These are phyloP conservation scores for Lithophane socia DNA, from an alignment of 2,888 invertebrate species.

Conservation along the genomic window DNA sequence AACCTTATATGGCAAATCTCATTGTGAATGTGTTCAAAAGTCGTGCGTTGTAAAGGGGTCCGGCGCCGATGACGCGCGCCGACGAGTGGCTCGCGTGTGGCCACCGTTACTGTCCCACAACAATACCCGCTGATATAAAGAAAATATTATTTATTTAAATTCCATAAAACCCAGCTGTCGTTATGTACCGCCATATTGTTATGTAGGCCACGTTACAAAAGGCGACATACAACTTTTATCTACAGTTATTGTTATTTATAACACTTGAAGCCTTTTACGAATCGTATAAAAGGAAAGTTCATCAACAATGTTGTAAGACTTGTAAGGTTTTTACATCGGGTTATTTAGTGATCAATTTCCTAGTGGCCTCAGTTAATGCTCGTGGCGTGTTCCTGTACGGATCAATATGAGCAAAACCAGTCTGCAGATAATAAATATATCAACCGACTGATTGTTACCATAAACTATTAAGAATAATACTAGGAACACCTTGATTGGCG, in stretches of 20 bases:
- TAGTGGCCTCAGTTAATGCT: slow-evolving; percentile 48
- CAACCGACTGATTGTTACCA: slow-evolving; percentile 57
- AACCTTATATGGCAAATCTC: slow-evolving; percentile 30
- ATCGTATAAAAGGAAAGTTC: slow-evolving; percentile 71
- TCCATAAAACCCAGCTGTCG: slow-evolving; percentile 85
- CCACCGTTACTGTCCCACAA: slow-evolving; percentile 85
- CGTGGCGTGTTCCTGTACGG: slow-evolving; percentile 43
- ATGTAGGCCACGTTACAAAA: slow-evolving; percentile 78
- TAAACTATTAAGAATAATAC: slow-evolving; percentile 57
- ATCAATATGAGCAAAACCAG: slow-evolving; percentile 61
- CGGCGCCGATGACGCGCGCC: slow-evolving; percentile 73
- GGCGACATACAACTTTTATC: slow-evolving; percentile 73
- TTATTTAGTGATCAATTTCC: slow-evolving; percentile 57
- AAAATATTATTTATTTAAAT: slow-evolving; percentile 90
- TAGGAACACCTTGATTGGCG: slow-evolving; percentile 48
- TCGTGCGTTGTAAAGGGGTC: slow-evolving; percentile 78
- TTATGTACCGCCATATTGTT: slow-evolving; percentile 83
- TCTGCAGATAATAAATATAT: slow-evolving; percentile 56
- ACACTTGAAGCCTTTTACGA: slow-evolving; percentile 65
- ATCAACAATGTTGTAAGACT: slow-evolving; percentile 56
- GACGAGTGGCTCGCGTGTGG: slow-evolving; percentile 86
- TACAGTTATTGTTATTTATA: slow-evolving; percentile 78
- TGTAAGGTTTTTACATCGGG: slow-evolving; percentile 34
- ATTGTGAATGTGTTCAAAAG: slow-evolving; percentile 50
- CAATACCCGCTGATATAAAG: slow-evolving; percentile 90